Conservation (phyloP, 2,113 vertebrate genomes). For the Anguilla japonica region DNA sequence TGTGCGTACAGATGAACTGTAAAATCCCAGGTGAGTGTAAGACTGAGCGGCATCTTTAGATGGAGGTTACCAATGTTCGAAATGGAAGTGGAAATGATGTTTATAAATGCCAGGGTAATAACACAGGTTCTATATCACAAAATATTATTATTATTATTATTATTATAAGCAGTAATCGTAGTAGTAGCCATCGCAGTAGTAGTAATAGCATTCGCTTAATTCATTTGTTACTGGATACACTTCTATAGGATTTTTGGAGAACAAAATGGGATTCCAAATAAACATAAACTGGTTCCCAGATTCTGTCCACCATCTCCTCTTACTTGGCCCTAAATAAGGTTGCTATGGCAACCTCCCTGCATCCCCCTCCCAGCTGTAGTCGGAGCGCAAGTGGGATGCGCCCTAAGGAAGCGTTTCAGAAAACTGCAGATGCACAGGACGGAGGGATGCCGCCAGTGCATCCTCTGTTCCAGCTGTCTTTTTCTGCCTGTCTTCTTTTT, state of each 20-base stretch:
- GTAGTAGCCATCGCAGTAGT: too few relatives aligned
- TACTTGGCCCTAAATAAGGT: background rate
- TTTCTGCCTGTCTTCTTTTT: too few relatives aligned
- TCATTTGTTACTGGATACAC: background rate
- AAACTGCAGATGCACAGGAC: background rate
- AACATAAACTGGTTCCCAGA: background rate
- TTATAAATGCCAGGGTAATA: too few relatives aligned
- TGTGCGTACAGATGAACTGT: background rate
- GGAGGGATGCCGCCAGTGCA: too few relatives aligned
- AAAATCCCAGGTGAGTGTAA: conserved; percentile 21
- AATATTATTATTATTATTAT: background rate
- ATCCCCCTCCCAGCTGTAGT: background rate
- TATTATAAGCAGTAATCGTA: background rate
- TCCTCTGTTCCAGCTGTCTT: background rate
- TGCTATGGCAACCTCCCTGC: background rate
- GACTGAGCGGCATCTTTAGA: too few relatives aligned
- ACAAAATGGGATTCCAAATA: background rate
- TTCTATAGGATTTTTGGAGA: background rate
- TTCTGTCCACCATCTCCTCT: background rate
- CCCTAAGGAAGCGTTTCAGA: too few relatives aligned
- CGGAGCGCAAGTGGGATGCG: background rate
- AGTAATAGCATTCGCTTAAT: background rate
- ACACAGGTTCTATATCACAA: background rate
- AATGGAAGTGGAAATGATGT: too few relatives aligned
- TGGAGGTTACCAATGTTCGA: too few relatives aligned